A percentile compares a stretch with the other conserved stretches of the same genome.
These are phyloP conservation scores for Patella vulgata DNA, from an alignment of 1,140 invertebrate species.

Conservation along the genomic window DNA sequence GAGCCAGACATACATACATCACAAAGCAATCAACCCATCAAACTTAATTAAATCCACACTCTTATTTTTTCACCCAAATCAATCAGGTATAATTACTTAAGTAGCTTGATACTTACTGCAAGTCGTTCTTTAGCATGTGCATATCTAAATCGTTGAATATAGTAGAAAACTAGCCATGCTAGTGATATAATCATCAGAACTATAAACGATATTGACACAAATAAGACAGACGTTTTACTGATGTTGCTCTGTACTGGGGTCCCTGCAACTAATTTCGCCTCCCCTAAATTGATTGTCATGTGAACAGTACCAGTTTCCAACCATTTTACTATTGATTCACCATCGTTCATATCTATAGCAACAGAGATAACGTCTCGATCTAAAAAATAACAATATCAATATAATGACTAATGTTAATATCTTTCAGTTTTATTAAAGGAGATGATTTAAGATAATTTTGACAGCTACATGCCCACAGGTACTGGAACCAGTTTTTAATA, in stretches of 20 bases:
- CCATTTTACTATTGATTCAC: conserved; percentile 76
- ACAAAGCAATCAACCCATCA: not conserved
- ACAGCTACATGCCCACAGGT: too few species aligned
- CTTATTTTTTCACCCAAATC: too few species aligned
- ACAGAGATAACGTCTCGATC: conserved; percentile 78
- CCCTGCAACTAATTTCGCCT: not conserved
- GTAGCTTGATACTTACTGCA: conserved; percentile 73
- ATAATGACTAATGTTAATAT: not conserved
- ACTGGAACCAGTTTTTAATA: too few species aligned
- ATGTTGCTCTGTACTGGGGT: conserved; percentile 39
- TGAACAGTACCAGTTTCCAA: conserved; percentile 76
- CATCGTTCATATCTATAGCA: conserved; percentile 80
- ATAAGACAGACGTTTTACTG: conserved; percentile 78
- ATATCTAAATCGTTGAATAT: conserved; percentile 90
- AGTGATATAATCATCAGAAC: conserved; percentile 93
- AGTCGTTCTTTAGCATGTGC: conserved; percentile 86
- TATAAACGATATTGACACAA: conserved; percentile 94
- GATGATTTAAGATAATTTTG: too few species aligned
- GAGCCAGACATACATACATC: too few species aligned
- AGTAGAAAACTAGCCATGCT: conserved; percentile 94
- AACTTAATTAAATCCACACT: not conserved
- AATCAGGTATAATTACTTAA: too few species aligned
- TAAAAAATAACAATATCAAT: conserved; percentile 43
- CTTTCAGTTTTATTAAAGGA: too few species aligned
- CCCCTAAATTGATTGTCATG: conserved; percentile 75